These are phyloP conservation scores for Corella eumyota DNA, from an alignment of 23 tunicate species.

Conservation along the genomic window DNA sequence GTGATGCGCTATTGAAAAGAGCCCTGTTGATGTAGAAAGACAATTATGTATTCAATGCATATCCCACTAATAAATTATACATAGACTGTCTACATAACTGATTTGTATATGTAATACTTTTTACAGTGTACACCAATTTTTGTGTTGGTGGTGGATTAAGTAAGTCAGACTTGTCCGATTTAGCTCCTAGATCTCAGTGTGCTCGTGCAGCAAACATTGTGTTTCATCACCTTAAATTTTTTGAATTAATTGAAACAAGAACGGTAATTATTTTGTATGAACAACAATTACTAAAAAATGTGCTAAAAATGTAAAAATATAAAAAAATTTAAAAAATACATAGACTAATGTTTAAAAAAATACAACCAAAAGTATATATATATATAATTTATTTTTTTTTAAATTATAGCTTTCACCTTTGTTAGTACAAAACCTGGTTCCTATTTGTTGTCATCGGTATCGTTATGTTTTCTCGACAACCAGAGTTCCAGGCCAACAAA, in stretches of 20 bases:
- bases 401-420: constrained; percentile 61
- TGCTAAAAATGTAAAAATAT: background rate
- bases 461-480: constrained; percentile 50
- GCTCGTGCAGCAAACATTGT: constrained; percentile 48
- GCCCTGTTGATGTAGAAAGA: too few species aligned
- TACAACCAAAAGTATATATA: too few species aligned
- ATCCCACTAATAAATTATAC: too few species aligned
- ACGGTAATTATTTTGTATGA: constrained; percentile 29
- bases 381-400: too few species aligned
- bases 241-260: constrained; percentile 27
- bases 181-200: constrained; percentile 18
- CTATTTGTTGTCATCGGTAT: constrained; percentile 73
- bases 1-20: too few species aligned
- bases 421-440: constrained; percentile 67
- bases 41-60: too few species aligned
- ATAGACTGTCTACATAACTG: too few species aligned
- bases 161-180: constrained; percentile 23
- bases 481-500: constrained; percentile 52
- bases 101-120: too few species aligned
- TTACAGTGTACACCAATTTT: constrained; percentile 72
- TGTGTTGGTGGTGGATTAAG: constrained; percentile 45
- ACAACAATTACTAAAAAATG: too few species aligned
- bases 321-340: background rate
- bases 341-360: too few species aligned
- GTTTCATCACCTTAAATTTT: constrained; percentile 41